Conservation (phyloP, 2,797 vertebrate genomes). For the Okamejei kenojei region DNA sequence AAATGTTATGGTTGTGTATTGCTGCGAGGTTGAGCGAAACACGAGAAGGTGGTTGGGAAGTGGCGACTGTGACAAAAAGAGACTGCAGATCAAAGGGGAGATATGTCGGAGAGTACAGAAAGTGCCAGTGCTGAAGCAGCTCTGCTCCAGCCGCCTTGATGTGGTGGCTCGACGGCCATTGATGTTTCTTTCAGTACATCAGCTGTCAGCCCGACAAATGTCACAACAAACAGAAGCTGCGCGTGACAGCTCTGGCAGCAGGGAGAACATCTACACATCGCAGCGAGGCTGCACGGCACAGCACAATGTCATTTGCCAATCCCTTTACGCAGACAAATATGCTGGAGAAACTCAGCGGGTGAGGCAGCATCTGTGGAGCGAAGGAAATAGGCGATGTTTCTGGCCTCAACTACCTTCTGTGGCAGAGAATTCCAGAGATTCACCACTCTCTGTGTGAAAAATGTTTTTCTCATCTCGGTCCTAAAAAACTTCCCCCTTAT, state of each 20-base stretch:
- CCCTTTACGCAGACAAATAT: too few species aligned
- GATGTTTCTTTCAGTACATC: neutral
- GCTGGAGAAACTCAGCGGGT: too few species aligned
- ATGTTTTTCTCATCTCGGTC: too few species aligned
- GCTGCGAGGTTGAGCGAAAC: too few species aligned
- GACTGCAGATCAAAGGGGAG: neutral
- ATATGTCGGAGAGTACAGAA: neutral
- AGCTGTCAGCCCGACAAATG: conserved; percentile 3
- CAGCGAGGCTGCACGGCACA: neutral
- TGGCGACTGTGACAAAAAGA: neutral
- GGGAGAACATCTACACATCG: neutral
- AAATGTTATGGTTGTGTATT: too few species aligned
- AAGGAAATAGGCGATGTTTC: too few species aligned
- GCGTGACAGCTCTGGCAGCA: neutral
- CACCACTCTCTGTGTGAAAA: too few species aligned
- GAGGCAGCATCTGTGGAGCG: too few species aligned
- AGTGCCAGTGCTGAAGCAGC: neutral
- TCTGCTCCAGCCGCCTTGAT: neutral
- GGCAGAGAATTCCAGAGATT: too few species aligned
- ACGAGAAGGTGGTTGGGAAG: neutral
- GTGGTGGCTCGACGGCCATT: conserved; percentile 3
- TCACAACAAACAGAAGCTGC: neutral
- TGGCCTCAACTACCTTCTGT: too few species aligned
- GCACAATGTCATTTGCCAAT: too few species aligned
- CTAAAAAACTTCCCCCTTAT: too few species aligned